Evolutionary conservation across 2,888 invertebrate species (phyloP), one percentile per base, ranked within the genome.

Genomic region (Leptopilina syphax): DNA sequence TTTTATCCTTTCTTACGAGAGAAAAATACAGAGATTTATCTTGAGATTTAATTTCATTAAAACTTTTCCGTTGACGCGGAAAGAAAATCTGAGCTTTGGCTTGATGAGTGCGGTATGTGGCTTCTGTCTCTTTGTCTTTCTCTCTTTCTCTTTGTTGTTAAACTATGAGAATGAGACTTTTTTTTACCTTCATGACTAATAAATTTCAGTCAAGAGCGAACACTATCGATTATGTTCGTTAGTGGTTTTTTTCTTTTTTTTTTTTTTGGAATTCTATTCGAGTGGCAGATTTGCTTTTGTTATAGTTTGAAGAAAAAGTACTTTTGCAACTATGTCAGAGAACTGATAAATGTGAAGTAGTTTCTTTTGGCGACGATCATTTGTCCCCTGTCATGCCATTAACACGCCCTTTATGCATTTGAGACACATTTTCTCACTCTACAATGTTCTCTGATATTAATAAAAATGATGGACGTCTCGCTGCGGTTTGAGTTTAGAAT

Each of bases 351-450:
- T 70, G 50, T 70, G 50, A 50, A 70, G 68, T 70, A 54, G 73
- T 73, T 73, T 73, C 73, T 73, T 73, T 54, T 57, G 73, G 24
- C 13, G 73, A 73, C 57, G 54, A 57, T 54, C 73, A 73, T 73
- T 73, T 73, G 70, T 73, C 57, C 57, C 54, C 34, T n/a, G 73
- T 57, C 54, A 27, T 57, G 54, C 57, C 27, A 73, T 73, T 73
- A 73, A 73, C 73, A 73, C 57, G 54, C n/a, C 73, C 57, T 73
- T 73, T 54, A 73, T 73, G 73, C 57, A 73, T 54, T 50, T 73
- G 13, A 73, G 73, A 73, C 54, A 73, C 73, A 70, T 70, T 54
- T 73, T 73, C 73, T 57, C 73, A 73, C 70, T 34, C 54, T 24
- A 54, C 73, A 27, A 63, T 13, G n/a, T 57, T 5, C 50, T 54